These are phyloP conservation scores for Trachymyrmex septentrionalis DNA, from an alignment of 1,140 invertebrate genomes.

Conservation along the genomic window DNA sequence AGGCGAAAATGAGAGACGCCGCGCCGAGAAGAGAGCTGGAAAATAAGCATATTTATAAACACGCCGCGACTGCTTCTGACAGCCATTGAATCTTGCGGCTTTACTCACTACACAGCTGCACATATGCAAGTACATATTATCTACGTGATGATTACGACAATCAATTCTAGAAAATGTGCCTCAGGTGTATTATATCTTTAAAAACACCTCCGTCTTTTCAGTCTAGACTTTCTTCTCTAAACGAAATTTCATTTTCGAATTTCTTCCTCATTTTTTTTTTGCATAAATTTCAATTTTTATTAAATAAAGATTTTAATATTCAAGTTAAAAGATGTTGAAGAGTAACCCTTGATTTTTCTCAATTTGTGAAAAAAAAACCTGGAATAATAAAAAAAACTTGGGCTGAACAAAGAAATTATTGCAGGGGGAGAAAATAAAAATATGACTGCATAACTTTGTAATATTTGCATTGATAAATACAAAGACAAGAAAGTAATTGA, in stretches of 20 bases:
- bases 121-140: background rate
- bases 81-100: constrained; percentile 67
- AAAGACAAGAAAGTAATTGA: background rate
- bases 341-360: no score
- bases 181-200: background rate
- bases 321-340: no score
- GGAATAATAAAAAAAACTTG: no score
- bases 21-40: background rate
- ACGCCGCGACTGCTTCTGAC: constrained; percentile 67
- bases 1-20: constrained; percentile 23
- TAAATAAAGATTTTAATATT: no score
- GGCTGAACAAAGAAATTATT: no score
- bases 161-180: background rate
- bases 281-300: no score
- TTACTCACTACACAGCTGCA: background rate
- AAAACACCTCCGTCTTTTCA: background rate
- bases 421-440: no score
- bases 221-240: no score
- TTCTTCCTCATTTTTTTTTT: no score
- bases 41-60: constrained; percentile 61
- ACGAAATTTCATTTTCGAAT: no score
- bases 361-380: no score
- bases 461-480: background rate
- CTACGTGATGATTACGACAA: constrained; percentile 18
- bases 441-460: background rate